These are phyloP conservation scores for Hirtodrosophila alboralis DNA, from an alignment of 2,888 invertebrate genomes.

Conservation along the genomic window DNA sequence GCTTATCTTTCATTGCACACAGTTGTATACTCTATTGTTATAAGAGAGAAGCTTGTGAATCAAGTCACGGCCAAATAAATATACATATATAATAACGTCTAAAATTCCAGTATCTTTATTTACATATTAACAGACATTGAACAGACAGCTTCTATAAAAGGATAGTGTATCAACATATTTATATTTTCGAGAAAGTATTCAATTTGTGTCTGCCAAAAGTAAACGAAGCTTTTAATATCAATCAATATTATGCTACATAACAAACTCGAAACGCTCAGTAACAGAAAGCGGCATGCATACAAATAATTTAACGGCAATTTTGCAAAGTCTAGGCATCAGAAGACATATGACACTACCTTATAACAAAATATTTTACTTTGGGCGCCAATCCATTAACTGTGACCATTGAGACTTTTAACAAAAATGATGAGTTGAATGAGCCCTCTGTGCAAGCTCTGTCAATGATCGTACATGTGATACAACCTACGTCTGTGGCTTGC, in stretches of 20 bases:
- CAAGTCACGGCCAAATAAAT: too few relatives aligned
- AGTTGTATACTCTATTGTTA: too few relatives aligned
- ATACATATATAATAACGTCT: too few relatives aligned
- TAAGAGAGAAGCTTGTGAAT: too few relatives aligned
- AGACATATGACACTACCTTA: slow-evolving; percentile 28
- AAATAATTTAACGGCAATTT: slow-evolving; percentile 20
- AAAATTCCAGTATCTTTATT: too few relatives aligned
- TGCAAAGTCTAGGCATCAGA: slow-evolving; percentile 28
- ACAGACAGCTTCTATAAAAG: too few relatives aligned
- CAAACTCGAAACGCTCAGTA: neutral
- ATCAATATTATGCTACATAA: slow-evolving; percentile 1
- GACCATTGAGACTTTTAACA: slow-evolving; percentile 1
- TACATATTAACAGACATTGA: too few relatives aligned
- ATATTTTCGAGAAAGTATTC: neutral
- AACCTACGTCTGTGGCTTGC: neutral
- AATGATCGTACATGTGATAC: slow-evolving; percentile 18
- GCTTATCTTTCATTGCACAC: too few relatives aligned
- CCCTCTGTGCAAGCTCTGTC: neutral
- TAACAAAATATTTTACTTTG: slow-evolving; percentile 9
- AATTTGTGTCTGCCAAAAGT: neutral
- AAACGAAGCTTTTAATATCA: neutral
- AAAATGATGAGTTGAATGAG: neutral
- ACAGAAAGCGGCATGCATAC: slow-evolving; percentile 9
- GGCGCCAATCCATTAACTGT: slow-evolving; percentile 30
- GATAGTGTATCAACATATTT: too few relatives aligned